These are phyloP conservation scores for Parambassis ranga DNA, from an alignment of 2,797 vertebrate species.

Conservation along the genomic window DNA sequence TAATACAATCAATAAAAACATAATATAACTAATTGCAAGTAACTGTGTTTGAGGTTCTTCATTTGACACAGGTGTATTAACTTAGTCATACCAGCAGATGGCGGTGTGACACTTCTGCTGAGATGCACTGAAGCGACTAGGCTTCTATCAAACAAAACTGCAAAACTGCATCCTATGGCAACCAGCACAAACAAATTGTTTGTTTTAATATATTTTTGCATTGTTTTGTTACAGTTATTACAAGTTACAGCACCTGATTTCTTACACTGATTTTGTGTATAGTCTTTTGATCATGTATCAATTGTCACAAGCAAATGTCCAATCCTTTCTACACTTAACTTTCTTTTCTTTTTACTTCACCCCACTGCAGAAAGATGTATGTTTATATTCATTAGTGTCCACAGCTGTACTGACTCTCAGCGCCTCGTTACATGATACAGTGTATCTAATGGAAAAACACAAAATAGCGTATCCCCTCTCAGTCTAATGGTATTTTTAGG, in stretches of 20 bases:
- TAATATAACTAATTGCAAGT: too few relatives aligned
- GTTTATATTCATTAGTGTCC: not conserved
- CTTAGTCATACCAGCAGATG: slow-evolving; percentile 44
- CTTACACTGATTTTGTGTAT: too few relatives aligned
- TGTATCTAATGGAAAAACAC: not conserved
- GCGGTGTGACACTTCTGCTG: slow-evolving; percentile 32
- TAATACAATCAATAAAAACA: too few relatives aligned
- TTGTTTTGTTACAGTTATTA: too few relatives aligned
- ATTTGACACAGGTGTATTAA: slow-evolving; percentile 18
- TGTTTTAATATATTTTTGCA: too few relatives aligned
- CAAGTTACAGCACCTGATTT: too few relatives aligned
- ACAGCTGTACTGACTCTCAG: not conserved
- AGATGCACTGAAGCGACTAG: not conserved
- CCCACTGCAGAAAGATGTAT: too few relatives aligned
- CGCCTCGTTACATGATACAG: not conserved
- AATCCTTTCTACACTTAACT: too few relatives aligned
- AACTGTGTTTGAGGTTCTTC: too few relatives aligned
- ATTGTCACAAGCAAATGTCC: too few relatives aligned
- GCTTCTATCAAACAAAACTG: not conserved
- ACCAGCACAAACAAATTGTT: not conserved
- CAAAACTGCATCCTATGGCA: not conserved
- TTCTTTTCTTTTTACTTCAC: too few relatives aligned
- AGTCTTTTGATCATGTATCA: too few relatives aligned
- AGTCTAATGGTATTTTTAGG: slow-evolving; percentile 4
- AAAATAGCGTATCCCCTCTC: not conserved